Percentiles rank a stretch among this genome's conserved stretches.
phyloP scores from a whole-genome alignment of 1,140 invertebrate genomes.

The Adoxophyes honmai region DNA sequence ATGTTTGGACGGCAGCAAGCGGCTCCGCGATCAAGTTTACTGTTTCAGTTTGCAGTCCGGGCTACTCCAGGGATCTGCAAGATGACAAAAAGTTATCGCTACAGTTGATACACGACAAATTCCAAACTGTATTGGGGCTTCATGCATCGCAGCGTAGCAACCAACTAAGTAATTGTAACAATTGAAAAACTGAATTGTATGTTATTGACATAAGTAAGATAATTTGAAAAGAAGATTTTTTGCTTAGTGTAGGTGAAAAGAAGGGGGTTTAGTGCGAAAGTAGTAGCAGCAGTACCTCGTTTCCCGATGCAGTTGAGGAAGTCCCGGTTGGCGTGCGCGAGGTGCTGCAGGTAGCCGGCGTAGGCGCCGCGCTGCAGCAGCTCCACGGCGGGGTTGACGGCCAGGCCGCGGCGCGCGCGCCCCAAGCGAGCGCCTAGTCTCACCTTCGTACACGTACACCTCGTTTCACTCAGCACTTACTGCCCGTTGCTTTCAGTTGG shows the following conservation, averaged over 20 bases:
- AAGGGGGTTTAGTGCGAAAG: no score
- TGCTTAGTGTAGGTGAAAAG: background rate
- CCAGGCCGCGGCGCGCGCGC: conserved; percentile 41
- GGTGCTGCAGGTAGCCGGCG: conserved; percentile 78
- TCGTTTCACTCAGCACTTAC: conserved; percentile 18
- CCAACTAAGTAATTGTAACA: no score
- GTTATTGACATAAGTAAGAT: no score
- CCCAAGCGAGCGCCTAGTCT: conserved; percentile 26
- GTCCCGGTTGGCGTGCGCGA: conserved; percentile 74
- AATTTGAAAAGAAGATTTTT: no score
- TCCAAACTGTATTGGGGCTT: no score
- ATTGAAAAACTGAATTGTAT: no score
- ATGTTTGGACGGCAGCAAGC: conserved; percentile 2
- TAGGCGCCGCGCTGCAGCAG: conserved; percentile 83
- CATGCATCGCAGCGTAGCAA: no score
- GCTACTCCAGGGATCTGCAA: conserved; percentile 10
- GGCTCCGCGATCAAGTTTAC: background rate
- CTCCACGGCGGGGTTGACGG: conserved; percentile 68
- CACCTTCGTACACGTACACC: conserved; percentile 47
- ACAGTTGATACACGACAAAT: no score
- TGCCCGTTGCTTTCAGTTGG: no score
- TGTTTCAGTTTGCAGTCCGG: conserved; percentile 6
- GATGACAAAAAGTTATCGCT: background rate
- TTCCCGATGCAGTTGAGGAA: conserved; percentile 78
- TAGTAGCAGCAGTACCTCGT: conserved; percentile 59